Evolutionary conservation across 1,140 invertebrate species (phyloP).

Genomic region (Zaprionus ornatus): DNA sequence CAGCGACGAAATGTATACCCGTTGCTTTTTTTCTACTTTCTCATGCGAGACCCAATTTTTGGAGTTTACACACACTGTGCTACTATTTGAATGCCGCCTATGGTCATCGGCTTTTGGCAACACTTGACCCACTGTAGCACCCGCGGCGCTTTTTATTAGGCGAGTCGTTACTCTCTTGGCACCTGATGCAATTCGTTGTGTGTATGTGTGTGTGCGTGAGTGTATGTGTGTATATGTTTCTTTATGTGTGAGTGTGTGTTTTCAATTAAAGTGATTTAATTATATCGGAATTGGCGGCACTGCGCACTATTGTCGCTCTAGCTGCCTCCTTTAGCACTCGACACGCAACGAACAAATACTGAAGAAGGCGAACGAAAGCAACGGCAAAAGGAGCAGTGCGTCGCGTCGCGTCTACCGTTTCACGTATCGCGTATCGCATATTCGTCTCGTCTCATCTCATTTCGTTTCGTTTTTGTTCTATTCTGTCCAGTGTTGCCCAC

Average conservation of each 20-base stretch:
- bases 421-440: background rate
- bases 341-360: conserved; percentile 74
- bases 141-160: background rate
- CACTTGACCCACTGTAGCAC: conserved; percentile 33
- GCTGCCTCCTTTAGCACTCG: conserved; percentile 45
- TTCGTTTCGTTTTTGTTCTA: conserved; percentile 4
- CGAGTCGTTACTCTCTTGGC: conserved; percentile 34
- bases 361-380: conserved; percentile 54
- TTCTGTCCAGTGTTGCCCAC: background rate
- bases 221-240: conserved; percentile 15
- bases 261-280: conserved; percentile 52
- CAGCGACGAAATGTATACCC: conserved; percentile 47
- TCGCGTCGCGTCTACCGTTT: conserved; percentile 6
- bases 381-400: conserved; percentile 34
- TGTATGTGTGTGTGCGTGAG: conserved; percentile 13
- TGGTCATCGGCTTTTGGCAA: conserved; percentile 29
- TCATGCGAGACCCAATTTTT: conserved; percentile 65
- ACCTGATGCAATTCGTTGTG: conserved; percentile 33
- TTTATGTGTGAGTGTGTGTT: conserved; percentile 24
- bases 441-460: conserved; percentile 1
- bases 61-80: conserved; percentile 41
- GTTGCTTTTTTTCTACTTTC: conserved; percentile 27
- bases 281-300: conserved; percentile 48
- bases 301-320: conserved; percentile 17
- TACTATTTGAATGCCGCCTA: conserved; percentile 45